Evolutionary conservation across 2,797 vertebrate genomes (phyloP), one percentile per base, ranked within the genome.

Genomic region (Oophaga sylvatica): DNA sequence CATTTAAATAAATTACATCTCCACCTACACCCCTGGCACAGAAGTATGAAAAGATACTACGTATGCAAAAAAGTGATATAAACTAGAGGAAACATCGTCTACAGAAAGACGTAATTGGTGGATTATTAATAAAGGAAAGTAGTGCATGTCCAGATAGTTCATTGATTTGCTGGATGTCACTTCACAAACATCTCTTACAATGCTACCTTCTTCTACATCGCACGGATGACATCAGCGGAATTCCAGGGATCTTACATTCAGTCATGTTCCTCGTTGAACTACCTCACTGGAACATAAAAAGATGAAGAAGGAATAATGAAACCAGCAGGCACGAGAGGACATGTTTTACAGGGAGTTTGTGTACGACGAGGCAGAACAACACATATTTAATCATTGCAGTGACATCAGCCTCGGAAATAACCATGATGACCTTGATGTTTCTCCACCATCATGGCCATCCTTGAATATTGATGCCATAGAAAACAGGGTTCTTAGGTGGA

Each of bases 341-440:
- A 83, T 86, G 84, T 89, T 89, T 83, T 79, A 85, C 78, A 81
- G 78, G 87, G 63, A 89, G 78, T 67, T 68, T 16, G 62, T 83
- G 60, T 81, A 87, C 65, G 63, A 71, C 7, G 31, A 83, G 81
- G 53, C 87, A 83, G 63, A 83, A 83, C 79, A 87, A 87, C 71
- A 87, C 87, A 87, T 83, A 83, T 79, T 87, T 87, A 83, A 83
- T 87, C 53, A 60, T 48, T 60, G 19, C 59, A 12, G 35, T 88
- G 87, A 84, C 87, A 84, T 84, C 87, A 88, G 67, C 75, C 65
- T 19, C 8, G 45, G 81, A 60, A 10, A 83, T 12, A 87, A 31
- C 80, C 81, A 73, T 80, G 57, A 19, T 78, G 81, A 20, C 31
- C 75, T 62, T 78, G 26, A 71, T 41, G 29, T 22, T 3, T 48